phyloP scores from a whole-genome alignment of 2,888 invertebrate species.

The Limnephilus marmoratus region DNA sequence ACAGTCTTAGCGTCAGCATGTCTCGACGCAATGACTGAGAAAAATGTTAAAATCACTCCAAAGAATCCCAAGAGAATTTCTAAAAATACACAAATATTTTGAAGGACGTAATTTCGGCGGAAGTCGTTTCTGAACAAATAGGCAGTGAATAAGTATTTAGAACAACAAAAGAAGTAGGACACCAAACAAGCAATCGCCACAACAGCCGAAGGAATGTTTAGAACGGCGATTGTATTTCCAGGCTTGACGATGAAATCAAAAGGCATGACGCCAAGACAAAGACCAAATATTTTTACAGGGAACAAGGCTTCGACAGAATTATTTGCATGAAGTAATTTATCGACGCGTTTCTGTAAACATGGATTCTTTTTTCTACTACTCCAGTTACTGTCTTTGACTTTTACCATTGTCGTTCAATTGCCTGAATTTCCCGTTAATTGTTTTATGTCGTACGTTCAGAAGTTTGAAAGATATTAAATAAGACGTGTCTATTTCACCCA shows the following conservation, averaged over 20 bases:
- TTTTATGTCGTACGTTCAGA: too few species aligned
- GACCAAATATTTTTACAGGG: too few species aligned
- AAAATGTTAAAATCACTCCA: background rate
- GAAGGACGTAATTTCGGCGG: too few species aligned
- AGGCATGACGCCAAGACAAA: conserved; percentile 12
- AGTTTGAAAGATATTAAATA: too few species aligned
- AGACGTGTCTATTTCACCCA: too few species aligned
- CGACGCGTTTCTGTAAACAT: too few species aligned
- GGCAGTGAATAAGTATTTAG: background rate
- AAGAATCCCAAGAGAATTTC: background rate
- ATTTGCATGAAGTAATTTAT: too few species aligned
- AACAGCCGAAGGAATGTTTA: background rate
- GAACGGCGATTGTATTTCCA: background rate
- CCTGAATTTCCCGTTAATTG: too few species aligned
- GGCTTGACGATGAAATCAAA: background rate
- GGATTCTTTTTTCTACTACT: too few species aligned
- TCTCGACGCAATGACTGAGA: background rate
- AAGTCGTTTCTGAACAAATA: background rate
- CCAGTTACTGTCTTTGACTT: too few species aligned
- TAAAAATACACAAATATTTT: background rate
- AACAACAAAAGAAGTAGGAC: background rate
- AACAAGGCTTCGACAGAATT: too few species aligned
- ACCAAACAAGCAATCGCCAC: background rate
- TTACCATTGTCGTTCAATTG: too few species aligned
- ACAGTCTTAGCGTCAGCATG: background rate